Percentiles rank a stretch among this genome's conserved stretches.
These are phyloP conservation scores for Heloderma charlesbogerti DNA, from an alignment of 2,113 vertebrate species.

Conservation along the genomic window DNA sequence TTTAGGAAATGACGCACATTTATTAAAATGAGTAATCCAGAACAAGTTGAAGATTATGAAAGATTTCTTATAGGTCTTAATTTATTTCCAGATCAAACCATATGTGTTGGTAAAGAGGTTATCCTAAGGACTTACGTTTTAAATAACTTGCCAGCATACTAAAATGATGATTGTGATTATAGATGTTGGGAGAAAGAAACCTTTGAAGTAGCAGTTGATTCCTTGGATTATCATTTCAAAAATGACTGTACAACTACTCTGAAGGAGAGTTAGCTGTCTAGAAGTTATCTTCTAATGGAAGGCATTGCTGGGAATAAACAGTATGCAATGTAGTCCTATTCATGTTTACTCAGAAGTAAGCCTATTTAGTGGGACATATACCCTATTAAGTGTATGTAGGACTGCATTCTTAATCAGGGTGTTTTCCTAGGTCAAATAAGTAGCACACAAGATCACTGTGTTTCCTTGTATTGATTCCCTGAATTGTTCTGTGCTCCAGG, in stretches of 20 bases:
- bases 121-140: slow-evolving; percentile 73
- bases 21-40: slow-evolving; percentile 73
- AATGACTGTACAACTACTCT: slow-evolving; percentile 60
- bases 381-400: background rate
- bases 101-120: slow-evolving; percentile 75
- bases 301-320: background rate
- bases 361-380: background rate
- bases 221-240: slow-evolving; percentile 59
- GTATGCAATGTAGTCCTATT: background rate
- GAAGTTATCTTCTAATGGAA: background rate
- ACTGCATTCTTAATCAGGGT: background rate
- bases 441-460: background rate
- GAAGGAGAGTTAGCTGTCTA: slow-evolving; percentile 17
- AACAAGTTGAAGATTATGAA: slow-evolving; percentile 67
- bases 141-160: slow-evolving; percentile 68
- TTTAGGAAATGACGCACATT: slow-evolving; percentile 67
- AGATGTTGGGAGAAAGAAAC: slow-evolving; percentile 56
- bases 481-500: slow-evolving; percentile 6
- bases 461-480: slow-evolving; percentile 2
- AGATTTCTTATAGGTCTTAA: slow-evolving; percentile 69
- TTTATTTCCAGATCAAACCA: slow-evolving; percentile 57
- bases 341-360: background rate
- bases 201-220: slow-evolving; percentile 56
- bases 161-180: slow-evolving; percentile 68
- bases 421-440: slow-evolving; percentile 8